phyloP scores from a whole-genome alignment of 2,113 vertebrate species.

The Murina feae region DNA sequence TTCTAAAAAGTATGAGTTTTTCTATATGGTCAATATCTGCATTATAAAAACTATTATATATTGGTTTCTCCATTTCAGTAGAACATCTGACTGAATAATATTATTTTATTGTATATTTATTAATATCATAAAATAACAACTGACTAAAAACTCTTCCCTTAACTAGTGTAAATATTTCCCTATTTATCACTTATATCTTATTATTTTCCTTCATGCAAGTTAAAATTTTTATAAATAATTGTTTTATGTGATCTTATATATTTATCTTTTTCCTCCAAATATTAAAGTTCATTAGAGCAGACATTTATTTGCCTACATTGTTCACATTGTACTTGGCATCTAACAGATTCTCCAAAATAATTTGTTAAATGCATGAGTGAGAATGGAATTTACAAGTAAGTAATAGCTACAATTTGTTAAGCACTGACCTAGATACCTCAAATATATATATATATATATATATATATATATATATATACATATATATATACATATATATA shows the following conservation, averaged over 20 bases:
- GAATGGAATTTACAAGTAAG: neutral
- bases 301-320: neutral
- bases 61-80: neutral
- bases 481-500: too few species aligned
- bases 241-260: neutral
- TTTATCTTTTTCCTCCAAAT: neutral
- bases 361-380: neutral
- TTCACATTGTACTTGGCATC: neutral
- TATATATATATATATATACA: too few species aligned
- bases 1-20: neutral
- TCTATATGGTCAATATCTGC: neutral
- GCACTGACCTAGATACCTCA: neutral
- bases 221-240: neutral
- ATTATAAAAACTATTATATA: neutral
- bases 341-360: neutral
- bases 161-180: neutral
- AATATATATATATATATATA: neutral
- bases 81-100: neutral
- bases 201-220: neutral
- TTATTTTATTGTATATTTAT: neutral
- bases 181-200: neutral
- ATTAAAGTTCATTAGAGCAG: neutral
- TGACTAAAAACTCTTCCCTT: neutral
- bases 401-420: neutral
- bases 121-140: neutral